Conservation (phyloP, 2,797 vertebrate species). For the Girardinus metallicus region DNA sequence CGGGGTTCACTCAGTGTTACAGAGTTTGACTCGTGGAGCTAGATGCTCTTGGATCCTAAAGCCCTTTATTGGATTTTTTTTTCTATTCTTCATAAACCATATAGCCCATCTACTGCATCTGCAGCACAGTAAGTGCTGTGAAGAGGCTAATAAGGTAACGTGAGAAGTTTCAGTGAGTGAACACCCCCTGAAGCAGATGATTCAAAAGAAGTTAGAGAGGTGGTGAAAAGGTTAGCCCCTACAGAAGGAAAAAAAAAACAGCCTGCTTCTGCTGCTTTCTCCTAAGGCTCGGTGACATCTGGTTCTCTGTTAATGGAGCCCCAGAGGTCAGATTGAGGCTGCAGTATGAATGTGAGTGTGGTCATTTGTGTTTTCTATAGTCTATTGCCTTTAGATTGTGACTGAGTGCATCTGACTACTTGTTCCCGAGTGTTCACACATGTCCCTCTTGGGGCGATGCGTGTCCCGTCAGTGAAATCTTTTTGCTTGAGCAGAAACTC, state of each 20-base stretch:
- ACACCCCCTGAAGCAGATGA: slow-evolving; percentile 47
- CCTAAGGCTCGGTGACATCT: slow-evolving; percentile 37
- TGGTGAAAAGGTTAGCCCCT: slow-evolving; percentile 42
- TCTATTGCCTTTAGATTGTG: slow-evolving; percentile 8
- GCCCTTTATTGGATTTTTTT: slow-evolving; percentile 25
- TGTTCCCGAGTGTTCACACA: slow-evolving; percentile 21
- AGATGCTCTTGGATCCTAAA: slow-evolving; percentile 6
- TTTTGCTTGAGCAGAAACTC: slow-evolving; percentile 2
- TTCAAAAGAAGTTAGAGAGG: slow-evolving; percentile 48
- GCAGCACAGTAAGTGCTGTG: slow-evolving; percentile 16
- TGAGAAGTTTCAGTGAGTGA: slow-evolving; percentile 31
- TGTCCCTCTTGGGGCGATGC: slow-evolving; percentile 4
- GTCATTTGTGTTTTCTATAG: slow-evolving; percentile 11
- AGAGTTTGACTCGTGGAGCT: not conserved
- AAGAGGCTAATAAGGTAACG: slow-evolving; percentile 33
- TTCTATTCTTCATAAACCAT: slow-evolving; percentile 20
- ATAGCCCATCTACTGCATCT: slow-evolving; percentile 4
- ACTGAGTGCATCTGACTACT: not conserved
- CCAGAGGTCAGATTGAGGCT: slow-evolving; percentile 25
- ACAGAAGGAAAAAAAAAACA: not conserved
- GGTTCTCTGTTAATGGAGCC: slow-evolving; percentile 15
- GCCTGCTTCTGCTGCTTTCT: slow-evolving; percentile 23
- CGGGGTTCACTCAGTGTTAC: slow-evolving; percentile 6
- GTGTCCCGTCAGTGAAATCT: slow-evolving; percentile 13
- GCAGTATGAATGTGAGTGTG: slow-evolving; percentile 11